These are phyloP conservation scores for Recurvirostra avosetta DNA, from an alignment of 2,113 vertebrate species.

Conservation along the genomic window DNA sequence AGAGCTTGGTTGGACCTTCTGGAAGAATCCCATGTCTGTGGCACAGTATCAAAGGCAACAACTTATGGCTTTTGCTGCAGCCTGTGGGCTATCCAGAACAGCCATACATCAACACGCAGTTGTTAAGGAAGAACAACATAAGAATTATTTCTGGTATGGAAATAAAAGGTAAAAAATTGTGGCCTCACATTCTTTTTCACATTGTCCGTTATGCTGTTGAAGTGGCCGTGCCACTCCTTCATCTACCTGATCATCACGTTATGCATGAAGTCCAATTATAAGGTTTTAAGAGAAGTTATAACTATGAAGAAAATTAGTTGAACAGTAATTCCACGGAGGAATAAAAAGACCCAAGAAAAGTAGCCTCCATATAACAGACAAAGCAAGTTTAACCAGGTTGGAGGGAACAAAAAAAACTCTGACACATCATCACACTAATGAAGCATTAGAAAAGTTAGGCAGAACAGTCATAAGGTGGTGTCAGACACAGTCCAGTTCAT, in stretches of 20 bases:
- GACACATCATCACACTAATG: background rate
- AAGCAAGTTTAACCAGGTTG: background rate
- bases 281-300: background rate
- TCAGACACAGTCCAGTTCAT: background rate
- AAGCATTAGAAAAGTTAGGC: background rate
- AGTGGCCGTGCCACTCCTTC: background rate
- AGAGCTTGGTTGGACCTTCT: background rate
- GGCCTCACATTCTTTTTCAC: background rate
- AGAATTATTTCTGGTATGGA: background rate
- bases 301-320: background rate
- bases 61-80: background rate
- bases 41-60: background rate
- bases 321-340: background rate
- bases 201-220: background rate
- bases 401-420: background rate
- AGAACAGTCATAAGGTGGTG: background rate
- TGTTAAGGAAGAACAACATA: background rate
- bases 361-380: background rate
- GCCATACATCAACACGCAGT: background rate
- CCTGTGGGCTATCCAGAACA: background rate
- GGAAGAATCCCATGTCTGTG: background rate
- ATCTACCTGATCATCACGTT: background rate
- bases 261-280: background rate
- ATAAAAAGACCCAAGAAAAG: background rate
- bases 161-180: background rate